phyloP scores from a whole-genome alignment of 1,140 invertebrate species.

The Ctenoplectra terminalis region DNA sequence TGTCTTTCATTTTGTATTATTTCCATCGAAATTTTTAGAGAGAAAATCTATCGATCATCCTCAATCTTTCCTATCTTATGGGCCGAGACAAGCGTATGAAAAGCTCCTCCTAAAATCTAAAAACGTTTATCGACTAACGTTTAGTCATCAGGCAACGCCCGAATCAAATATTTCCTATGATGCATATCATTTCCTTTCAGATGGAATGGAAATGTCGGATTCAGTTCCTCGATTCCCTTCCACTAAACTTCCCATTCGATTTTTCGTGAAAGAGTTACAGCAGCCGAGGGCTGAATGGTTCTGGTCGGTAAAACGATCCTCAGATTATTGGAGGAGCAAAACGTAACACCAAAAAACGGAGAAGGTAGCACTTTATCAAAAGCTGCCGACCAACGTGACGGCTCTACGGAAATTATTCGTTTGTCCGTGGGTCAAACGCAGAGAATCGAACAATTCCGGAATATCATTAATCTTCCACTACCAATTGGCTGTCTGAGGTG shows the following conservation, averaged over 20 bases:
- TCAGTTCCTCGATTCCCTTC: conserved; percentile 13
- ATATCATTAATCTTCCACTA: conserved; percentile 64
- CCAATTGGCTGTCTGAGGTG: conserved; percentile 65
- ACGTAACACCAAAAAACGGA: neutral
- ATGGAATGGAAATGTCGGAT: conserved; percentile 46
- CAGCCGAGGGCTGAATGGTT: neutral
- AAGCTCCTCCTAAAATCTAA: conserved; percentile 47
- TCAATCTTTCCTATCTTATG: neutral
- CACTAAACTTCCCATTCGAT: conserved; percentile 31
- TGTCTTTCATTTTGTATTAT: neutral
- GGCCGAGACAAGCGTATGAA: conserved; percentile 36
- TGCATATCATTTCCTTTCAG: conserved; percentile 8
- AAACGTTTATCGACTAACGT: conserved; percentile 58
- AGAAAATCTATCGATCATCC: neutral
- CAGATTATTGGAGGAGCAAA: neutral
- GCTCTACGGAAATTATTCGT: conserved; percentile 58
- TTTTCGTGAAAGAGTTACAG: conserved; percentile 9
- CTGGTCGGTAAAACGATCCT: neutral
- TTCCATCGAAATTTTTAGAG: neutral
- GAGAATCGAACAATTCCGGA: conserved; percentile 54
- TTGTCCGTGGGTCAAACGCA: conserved; percentile 44
- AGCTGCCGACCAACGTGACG: neutral
- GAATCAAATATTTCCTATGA: conserved; percentile 33
- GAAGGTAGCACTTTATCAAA: conserved; percentile 4
- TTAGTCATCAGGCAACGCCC: conserved; percentile 44